Evolutionary conservation across 2,888 invertebrate species (phyloP).

Genomic region (Scaptomyza tumidula): DNA sequence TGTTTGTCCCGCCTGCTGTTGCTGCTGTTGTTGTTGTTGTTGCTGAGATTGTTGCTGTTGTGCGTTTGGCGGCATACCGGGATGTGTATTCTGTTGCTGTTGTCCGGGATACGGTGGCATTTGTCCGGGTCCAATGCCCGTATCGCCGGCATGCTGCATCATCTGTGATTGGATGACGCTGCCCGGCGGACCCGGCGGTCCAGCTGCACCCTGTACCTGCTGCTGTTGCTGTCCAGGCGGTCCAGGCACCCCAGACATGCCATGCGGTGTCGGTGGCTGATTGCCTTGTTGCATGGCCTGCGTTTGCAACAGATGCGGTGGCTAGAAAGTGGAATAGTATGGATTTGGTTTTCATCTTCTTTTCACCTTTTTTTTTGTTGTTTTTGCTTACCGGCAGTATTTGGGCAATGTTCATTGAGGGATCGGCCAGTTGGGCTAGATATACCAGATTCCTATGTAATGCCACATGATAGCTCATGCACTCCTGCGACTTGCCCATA

Average conservation of each 20-base stretch:
- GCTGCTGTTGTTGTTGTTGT: slow-evolving; percentile 59
- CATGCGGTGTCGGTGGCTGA: slow-evolving; percentile 81
- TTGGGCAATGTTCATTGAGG: slow-evolving; percentile 95
- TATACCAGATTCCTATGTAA: slow-evolving; percentile 98
- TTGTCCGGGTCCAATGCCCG: slow-evolving; percentile 73
- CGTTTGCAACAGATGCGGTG: slow-evolving; percentile 86
- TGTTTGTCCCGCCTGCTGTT: slow-evolving; percentile 26
- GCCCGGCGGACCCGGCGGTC: slow-evolving; percentile 57
- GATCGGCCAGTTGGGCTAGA: slow-evolving; percentile 98
- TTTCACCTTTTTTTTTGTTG: background rate
- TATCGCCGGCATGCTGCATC: slow-evolving; percentile 70
- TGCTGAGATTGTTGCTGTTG: slow-evolving; percentile 82
- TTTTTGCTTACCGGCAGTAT: slow-evolving; percentile 91
- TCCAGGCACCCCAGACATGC: slow-evolving; percentile 78
- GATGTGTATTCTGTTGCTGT: slow-evolving; percentile 73
- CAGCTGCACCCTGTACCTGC: slow-evolving; percentile 43
- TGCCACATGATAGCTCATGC: slow-evolving; percentile 96
- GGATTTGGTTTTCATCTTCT: background rate
- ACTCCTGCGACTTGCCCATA: slow-evolving; percentile 96
- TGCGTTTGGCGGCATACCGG: slow-evolving; percentile 79
- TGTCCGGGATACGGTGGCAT: slow-evolving; percentile 80
- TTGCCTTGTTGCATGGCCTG: slow-evolving; percentile 82
- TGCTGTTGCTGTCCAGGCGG: slow-evolving; percentile 62
- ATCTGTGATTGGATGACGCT: slow-evolving; percentile 85
- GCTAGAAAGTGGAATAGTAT: slow-evolving; percentile 80